Evolutionary conservation across 1,140 invertebrate genomes (phyloP), one percentile per base, ranked within the genome.

Genomic region (Homalodisca vitripennis): DNA sequence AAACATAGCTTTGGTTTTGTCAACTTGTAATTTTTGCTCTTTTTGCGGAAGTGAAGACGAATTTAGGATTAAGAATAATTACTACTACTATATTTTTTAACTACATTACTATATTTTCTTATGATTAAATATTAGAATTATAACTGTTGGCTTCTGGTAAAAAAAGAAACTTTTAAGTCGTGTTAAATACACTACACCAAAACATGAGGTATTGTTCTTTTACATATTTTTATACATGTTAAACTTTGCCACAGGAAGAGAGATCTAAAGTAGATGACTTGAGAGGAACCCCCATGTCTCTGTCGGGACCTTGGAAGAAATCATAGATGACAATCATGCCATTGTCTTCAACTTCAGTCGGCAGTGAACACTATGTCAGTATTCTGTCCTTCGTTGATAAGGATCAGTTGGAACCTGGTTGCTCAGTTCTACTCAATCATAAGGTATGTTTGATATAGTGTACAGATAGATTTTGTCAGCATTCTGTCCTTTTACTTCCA

Each of bases 321-420:
- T 99, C 51, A 99, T 99, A 74, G 98, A 99, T 84, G 98, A 99
- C 80, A 99, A 99, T 82, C 98, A 99, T 84, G 98, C 98, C 12
- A 99, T 99, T 79, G 98, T 99, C 1, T n/a, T 99, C 97, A 0
- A 99, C 98, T 6, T 99, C 97, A 22, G 98, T 99, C 24, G 98
- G 98, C 12, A 98, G 95, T 77, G 98, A 99, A 80, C 98, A 99
- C 81, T 99, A 99, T 81, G 98, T 99, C 32, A 98, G 94, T 75
- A 99, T 99, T 77, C 82, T 99, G 70, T 99, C 97, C 0, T 99
- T 99, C 86, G 98, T 99, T 41, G 98, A 99, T 80, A 99, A 99
- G 81, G 98, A 99, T 82, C 97, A 99, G 77, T 82, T 99, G 20
- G 98, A 99, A 80, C 98, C 98, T 68, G 98, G 98, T 1, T 99